Evolutionary conservation across 2,113 vertebrate genomes (phyloP).

Genomic region (Sialia sialis): DNA sequence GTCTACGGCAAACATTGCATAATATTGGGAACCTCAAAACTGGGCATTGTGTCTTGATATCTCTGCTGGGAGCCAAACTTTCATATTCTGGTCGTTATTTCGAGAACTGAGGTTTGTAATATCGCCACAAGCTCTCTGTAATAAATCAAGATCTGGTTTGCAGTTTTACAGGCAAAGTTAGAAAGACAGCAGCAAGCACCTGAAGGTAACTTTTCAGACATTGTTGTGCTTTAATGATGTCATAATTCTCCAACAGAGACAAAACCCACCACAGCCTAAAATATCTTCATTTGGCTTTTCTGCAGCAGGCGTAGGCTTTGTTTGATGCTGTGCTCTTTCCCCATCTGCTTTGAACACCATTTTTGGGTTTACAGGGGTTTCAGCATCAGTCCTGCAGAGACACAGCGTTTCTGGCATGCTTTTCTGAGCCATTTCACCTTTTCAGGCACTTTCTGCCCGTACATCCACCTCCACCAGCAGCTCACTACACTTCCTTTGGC

Average conservation of each 20-base stretch:
- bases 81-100: background rate
- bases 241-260: background rate
- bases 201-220: background rate
- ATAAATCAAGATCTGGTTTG: background rate
- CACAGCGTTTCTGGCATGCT: rapidly evolving
- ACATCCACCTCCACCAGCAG: rapidly evolving
- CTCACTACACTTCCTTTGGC: background rate
- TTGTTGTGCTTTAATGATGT: background rate
- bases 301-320: background rate
- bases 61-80: conserved; percentile 50
- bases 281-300: background rate
- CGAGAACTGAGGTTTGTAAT: background rate
- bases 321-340: background rate
- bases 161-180: background rate
- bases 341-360: background rate
- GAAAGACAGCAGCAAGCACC: background rate
- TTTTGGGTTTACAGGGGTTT: background rate
- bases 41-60: conserved; percentile 45
- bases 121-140: background rate
- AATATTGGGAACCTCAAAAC: conserved; percentile 61
- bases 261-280: background rate
- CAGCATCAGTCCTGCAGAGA: background rate
- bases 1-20: conserved; percentile 73
- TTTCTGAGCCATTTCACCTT: background rate
- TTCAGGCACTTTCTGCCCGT: background rate